phyloP scores from a whole-genome alignment of 2,113 vertebrate species.

The Chunga burmeisteri region DNA sequence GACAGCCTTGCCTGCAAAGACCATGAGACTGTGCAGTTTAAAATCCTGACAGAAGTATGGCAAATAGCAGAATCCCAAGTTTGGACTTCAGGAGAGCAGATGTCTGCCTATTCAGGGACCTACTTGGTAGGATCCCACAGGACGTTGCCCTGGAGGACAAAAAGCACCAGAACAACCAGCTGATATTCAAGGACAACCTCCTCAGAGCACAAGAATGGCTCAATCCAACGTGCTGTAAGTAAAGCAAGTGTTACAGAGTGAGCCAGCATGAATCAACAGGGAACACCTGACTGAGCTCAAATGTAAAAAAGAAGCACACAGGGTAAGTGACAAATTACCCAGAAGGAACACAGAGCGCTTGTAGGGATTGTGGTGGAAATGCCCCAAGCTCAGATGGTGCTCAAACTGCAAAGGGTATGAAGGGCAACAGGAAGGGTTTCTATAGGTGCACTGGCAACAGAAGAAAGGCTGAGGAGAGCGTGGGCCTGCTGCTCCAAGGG shows the following conservation, averaged over 20 bases:
- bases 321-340: not conserved
- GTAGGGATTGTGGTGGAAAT: not conserved
- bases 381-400: not conserved
- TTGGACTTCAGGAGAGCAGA: not conserved
- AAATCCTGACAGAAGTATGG: not conserved
- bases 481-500: not conserved
- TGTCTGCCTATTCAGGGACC: not conserved
- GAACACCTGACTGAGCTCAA: not conserved
- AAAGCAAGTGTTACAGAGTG: not conserved
- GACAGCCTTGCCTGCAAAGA: not conserved
- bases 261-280: not conserved
- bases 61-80: not conserved
- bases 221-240: not conserved
- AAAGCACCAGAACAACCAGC: not conserved
- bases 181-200: not conserved
- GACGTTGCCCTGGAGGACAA: not conserved
- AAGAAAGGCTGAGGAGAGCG: not conserved
- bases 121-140: not conserved
- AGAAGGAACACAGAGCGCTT: not conserved
- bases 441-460: not conserved
- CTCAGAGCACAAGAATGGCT: not conserved
- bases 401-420: not conserved
- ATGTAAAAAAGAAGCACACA: not conserved
- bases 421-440: not conserved
- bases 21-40: not conserved